phyloP scores from a whole-genome alignment of 2,113 vertebrate species.

The Sminthopsis crassicaudata region DNA sequence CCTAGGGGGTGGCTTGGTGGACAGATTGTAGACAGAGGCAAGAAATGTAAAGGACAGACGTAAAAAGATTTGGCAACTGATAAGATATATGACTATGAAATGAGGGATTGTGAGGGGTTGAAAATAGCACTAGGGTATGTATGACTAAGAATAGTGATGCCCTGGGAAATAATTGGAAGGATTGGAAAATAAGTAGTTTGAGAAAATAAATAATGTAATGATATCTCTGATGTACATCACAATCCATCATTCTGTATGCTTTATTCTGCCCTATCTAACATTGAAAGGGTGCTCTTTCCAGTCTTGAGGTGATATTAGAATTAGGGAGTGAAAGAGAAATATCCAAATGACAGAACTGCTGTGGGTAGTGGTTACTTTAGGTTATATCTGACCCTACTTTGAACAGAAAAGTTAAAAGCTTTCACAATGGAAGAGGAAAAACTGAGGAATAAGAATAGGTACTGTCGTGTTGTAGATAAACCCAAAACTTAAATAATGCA shows the following conservation, averaged over 20 bases:
- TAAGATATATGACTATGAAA: neutral
- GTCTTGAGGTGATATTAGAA: neutral
- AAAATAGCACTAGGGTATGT: neutral
- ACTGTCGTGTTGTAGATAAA: neutral
- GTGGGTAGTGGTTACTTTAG: neutral
- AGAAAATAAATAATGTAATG: neutral
- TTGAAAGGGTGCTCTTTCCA: neutral
- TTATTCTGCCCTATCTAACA: neutral
- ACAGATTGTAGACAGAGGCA: neutral
- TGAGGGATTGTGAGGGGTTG: neutral
- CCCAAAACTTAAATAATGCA: neutral
- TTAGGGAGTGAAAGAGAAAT: neutral
- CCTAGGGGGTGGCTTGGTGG: neutral
- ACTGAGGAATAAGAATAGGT: neutral
- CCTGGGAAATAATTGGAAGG: too few relatives aligned
- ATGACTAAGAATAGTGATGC: neutral
- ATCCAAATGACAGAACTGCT: neutral
- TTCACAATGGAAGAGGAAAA: neutral
- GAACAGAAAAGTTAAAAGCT: neutral
- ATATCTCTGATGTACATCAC: neutral
- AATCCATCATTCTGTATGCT: neutral
- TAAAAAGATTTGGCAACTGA: neutral
- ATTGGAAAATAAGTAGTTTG: neutral
- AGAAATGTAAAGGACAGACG: neutral
- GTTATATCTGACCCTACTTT: neutral